A percentile compares a stretch with the other conserved stretches of the same genome.
These are phyloP conservation scores for Pristionchus pacificus DNA, from an alignment of 1,140 invertebrate species.

Conservation along the genomic window DNA sequence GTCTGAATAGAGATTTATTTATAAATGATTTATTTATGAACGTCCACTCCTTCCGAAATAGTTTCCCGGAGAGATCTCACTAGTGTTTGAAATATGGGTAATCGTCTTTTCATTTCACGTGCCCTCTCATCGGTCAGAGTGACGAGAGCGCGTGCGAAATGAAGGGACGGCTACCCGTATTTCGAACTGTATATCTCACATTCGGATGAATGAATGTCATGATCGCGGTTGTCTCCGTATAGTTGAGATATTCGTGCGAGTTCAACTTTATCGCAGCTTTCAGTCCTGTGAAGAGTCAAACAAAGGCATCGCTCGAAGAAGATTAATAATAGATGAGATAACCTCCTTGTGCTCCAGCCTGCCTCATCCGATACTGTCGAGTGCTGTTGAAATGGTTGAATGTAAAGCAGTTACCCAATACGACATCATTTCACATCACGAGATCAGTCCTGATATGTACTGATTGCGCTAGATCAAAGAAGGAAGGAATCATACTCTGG, in stretches of 20 bases:
- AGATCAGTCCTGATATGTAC: slow-evolving; percentile 10
- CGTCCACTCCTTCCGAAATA: no score
- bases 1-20: neutral
- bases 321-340: no score
- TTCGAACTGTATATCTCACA: neutral
- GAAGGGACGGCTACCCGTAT: no score
- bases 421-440: slow-evolving; percentile 32
- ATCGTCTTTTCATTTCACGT: no score
- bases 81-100: no score
- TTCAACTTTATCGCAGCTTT: slow-evolving; percentile 25
- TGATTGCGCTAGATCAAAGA: neutral
- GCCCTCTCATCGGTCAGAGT: no score
- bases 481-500: neutral
- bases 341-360: slow-evolving; percentile 2
- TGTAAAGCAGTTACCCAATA: slow-evolving; percentile 41
- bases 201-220: neutral
- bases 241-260: slow-evolving; percentile 31
- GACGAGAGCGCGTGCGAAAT: no score
- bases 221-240: slow-evolving; percentile 34
- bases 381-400: slow-evolving; percentile 28
- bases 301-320: neutral
- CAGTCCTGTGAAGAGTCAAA: slow-evolving; percentile 30
- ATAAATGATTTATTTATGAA: neutral
- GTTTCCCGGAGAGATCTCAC: no score
- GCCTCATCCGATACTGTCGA: neutral